These are phyloP conservation scores for Zaprionus lineosus DNA, from an alignment of 2,888 invertebrate species.

Conservation along the genomic window DNA sequence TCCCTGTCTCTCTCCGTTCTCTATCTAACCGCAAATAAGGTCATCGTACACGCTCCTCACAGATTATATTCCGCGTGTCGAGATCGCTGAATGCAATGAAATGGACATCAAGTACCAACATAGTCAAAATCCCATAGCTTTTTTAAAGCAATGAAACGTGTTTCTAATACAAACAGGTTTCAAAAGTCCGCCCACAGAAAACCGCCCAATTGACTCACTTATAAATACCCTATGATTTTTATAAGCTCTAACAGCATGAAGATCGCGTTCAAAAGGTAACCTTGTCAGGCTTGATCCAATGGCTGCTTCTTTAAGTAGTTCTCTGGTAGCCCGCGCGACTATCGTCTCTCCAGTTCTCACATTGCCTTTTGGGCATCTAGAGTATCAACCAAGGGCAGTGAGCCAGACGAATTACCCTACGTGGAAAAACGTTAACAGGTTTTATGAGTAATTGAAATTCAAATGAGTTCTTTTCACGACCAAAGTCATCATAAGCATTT, in stretches of 20 bases:
- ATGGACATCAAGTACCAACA: slow-evolving; percentile 19
- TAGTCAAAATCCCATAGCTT: too few species aligned
- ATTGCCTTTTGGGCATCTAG: too few species aligned
- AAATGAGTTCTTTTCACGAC: slow-evolving; percentile 19
- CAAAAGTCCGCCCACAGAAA: slow-evolving; percentile 13
- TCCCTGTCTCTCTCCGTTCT: too few species aligned
- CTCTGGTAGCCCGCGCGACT: too few species aligned
- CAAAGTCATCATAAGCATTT: slow-evolving; percentile 3
- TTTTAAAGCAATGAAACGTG: slow-evolving; percentile 54
- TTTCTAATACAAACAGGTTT: slow-evolving; percentile 61
- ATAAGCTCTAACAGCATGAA: background rate
- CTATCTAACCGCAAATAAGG: slow-evolving; percentile 71
- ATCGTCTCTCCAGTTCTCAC: too few species aligned
- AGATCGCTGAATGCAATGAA: slow-evolving; percentile 39
- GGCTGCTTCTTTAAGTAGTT: too few species aligned
- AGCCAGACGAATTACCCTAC: too few species aligned
- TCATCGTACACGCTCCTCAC: slow-evolving; percentile 58
- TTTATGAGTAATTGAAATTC: slow-evolving; percentile 41
- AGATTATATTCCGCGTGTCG: slow-evolving; percentile 51
- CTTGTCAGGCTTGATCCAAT: too few species aligned
- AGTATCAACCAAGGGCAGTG: too few species aligned
- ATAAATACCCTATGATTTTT: background rate
- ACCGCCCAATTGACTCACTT: slow-evolving; percentile 6
- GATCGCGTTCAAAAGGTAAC: too few species aligned
- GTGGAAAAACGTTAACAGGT: too few species aligned